Conservation (phyloP, 2,113 vertebrate genomes). For the Cochlearius cochlearius region DNA sequence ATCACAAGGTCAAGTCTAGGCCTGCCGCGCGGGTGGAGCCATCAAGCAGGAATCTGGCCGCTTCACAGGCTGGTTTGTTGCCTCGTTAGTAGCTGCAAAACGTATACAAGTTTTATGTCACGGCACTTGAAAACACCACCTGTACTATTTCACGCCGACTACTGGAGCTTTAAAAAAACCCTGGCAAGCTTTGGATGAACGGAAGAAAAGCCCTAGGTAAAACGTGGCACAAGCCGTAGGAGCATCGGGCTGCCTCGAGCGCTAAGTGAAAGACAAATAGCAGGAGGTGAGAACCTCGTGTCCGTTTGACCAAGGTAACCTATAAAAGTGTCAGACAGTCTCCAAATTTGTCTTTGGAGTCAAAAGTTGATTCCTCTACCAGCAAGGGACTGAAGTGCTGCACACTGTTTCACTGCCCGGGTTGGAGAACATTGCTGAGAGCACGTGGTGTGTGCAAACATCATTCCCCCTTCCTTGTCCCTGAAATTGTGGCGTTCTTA, state of each 20-base stretch:
- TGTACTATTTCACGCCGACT: not conserved
- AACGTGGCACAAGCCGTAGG: not conserved
- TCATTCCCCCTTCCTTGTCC: not conserved
- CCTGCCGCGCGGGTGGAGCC: not conserved
- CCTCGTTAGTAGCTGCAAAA: not conserved
- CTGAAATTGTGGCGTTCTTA: not conserved
- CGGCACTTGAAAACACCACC: not conserved
- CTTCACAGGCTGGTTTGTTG: not conserved
- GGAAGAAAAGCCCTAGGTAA: not conserved
- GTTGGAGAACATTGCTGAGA: not conserved
- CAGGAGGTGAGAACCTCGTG: not conserved
- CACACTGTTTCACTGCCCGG: accelerated
- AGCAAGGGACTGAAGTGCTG: not conserved
- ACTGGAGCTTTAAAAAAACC: not conserved
- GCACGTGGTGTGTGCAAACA: accelerated
- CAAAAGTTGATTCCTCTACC: not conserved
- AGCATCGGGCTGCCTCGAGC: not conserved
- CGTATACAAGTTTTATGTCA: not conserved
- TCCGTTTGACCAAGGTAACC: not conserved
- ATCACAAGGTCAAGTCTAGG: not conserved
- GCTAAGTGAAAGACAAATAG: not conserved
- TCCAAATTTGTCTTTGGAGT: not conserved
- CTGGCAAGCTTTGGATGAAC: not conserved
- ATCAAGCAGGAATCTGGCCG: not conserved
- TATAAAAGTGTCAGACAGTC: not conserved